Evolutionary conservation across 1,140 invertebrate genomes (phyloP), one percentile per base, ranked within the genome.

Genomic region (Leguminivora glycinivorella): DNA sequence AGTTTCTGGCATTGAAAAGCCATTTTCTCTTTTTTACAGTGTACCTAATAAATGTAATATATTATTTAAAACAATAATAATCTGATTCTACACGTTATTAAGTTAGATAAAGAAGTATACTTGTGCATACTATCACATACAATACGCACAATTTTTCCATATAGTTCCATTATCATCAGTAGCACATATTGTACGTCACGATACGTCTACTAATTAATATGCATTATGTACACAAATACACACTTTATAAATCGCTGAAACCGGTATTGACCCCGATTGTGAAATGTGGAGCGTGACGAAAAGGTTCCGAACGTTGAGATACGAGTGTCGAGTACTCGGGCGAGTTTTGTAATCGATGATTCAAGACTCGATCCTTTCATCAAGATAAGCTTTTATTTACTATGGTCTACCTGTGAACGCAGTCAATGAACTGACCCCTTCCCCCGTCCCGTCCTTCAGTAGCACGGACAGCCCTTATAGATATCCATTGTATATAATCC

Each of bases 281-380:
- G 67, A 76, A 85, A 88, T 85, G 75, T 84, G 71, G 86, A 88
- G 83, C 86, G 80, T 82, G 83, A 83, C 83, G 72, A 78, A 77
- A 73, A 74, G 76, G 74, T 69, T 72, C 70, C 60, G 47, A 75
- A 22, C 22, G 7, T 43, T 43, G 14, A 43, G 40, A 17, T 43
- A 43, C 34, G 2, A n/a, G n/a, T n/a, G n/a, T n/a, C n/a, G n/a
- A n/a, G n/a, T 34, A 34, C 43, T 52, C 47, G 47, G 7, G 19
- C 14, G 47, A 52, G 47, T 52, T 52, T 52, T 52, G 47, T 22
- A 52, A 52, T 52, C 47, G 47, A 52, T 52, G 17, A 22, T 52
- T 52, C 47, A 22, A 22, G 34, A 19, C 19, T 52, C 17, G 19
- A 52, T 52, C 47, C 19, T 52, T 52, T 52, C 47, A 52, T 22